These are phyloP conservation scores for Rhinogobio ventralis DNA, from an alignment of 2,797 vertebrate genomes.

Conservation along the genomic window DNA sequence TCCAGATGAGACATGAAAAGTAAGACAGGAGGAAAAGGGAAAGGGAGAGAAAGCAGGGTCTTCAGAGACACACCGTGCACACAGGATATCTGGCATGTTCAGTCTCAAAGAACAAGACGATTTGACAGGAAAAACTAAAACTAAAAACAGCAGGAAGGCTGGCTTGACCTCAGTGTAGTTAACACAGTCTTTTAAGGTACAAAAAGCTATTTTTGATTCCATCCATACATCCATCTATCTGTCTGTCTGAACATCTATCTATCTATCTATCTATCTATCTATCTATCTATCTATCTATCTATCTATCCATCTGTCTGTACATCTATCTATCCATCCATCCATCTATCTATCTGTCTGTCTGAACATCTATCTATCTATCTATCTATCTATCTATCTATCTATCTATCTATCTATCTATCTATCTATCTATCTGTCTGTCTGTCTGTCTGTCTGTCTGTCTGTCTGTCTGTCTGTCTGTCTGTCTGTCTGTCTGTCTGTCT, in stretches of 20 bases:
- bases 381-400: not conserved
- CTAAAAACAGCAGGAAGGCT: not conserved
- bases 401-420: not conserved
- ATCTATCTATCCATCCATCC: not conserved
- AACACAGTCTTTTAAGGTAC: not conserved
- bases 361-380: not conserved
- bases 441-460: not conserved
- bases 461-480: too few relatives aligned
- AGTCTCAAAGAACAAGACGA: slow-evolving; percentile 35
- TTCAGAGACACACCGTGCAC: slow-evolving; percentile 35
- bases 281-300: too few relatives aligned
- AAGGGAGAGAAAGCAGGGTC: slow-evolving; percentile 38
- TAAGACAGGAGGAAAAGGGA: slow-evolving; percentile 33
- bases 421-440: not conserved
- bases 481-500: not conserved
- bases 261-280: not conserved
- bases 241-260: too few relatives aligned
- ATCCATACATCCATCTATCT: not conserved
- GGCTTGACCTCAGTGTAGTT: not conserved
- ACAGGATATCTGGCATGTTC: slow-evolving; percentile 56
- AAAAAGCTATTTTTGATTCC: not conserved
- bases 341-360: not conserved
- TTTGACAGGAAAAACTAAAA: slow-evolving; percentile 43
- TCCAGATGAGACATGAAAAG: slow-evolving; percentile 48
- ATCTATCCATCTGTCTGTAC: not conserved